Evolutionary conservation across 2,888 invertebrate genomes (phyloP).

Genomic region (Caradrina clavipalpis): DNA sequence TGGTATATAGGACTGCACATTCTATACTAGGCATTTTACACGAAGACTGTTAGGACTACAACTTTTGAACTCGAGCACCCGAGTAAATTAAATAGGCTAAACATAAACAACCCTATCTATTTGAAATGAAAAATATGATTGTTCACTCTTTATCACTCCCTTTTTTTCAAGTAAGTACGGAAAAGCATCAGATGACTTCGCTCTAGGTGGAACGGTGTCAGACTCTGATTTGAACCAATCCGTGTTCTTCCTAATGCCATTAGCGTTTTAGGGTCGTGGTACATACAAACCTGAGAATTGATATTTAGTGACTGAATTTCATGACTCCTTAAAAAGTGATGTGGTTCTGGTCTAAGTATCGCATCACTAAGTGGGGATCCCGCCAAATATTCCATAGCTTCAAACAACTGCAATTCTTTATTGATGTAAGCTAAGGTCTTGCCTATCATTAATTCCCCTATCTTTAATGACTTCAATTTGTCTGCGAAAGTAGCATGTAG

Average conservation of each 20-base stretch:
- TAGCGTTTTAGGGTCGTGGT: too few species aligned
- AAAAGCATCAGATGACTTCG: too few species aligned
- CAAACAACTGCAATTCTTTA: conserved; percentile 91
- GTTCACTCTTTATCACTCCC: background rate
- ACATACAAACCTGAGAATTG: conserved; percentile 75
- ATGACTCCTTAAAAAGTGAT: conserved; percentile 77
- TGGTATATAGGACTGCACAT: too few species aligned
- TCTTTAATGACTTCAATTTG: conserved; percentile 75
- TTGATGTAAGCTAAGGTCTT: conserved; percentile 79
- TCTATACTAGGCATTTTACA: background rate
- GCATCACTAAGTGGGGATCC: conserved; percentile 91
- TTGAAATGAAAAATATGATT: background rate
- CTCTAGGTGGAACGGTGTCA: too few species aligned
- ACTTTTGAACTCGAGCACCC: background rate
- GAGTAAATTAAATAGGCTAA: background rate
- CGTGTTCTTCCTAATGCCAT: too few species aligned
- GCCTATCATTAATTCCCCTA: conserved; percentile 78
- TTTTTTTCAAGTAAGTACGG: too few species aligned
- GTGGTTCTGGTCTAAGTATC: conserved; percentile 91
- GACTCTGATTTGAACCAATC: too few species aligned
- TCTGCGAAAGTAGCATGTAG: conserved; percentile 82
- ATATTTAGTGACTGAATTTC: conserved; percentile 62
- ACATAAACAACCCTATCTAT: background rate
- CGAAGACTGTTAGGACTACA: background rate
- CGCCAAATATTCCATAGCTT: conserved; percentile 91